Conservation (phyloP, 2,888 invertebrate species). For the Agonopterix arenella region DNA sequence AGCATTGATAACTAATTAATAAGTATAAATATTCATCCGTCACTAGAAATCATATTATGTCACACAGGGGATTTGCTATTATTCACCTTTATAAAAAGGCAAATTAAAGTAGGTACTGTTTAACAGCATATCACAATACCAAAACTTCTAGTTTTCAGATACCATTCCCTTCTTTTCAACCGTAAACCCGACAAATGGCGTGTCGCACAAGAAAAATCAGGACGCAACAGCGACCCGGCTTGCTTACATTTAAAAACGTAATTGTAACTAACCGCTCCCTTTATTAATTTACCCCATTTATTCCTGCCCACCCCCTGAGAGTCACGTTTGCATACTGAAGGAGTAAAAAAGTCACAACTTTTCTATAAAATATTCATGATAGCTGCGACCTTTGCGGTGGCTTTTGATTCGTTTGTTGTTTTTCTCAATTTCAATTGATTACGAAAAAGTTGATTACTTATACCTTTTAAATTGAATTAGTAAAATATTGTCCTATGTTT, state of each 20-base stretch:
- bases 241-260: slow-evolving; percentile 75
- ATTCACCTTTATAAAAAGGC: no score
- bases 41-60: no score
- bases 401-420: slow-evolving; percentile 29
- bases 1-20: no score
- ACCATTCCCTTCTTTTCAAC: slow-evolving; percentile 19
- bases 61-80: no score
- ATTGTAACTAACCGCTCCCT: slow-evolving; percentile 74
- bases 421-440: slow-evolving; percentile 10
- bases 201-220: slow-evolving; percentile 73
- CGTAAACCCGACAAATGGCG: slow-evolving; percentile 55
- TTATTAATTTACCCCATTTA: slow-evolving; percentile 74
- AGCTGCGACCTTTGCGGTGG: slow-evolving; percentile 21
- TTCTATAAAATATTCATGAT: slow-evolving; percentile 63
- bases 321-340: slow-evolving; percentile 45
- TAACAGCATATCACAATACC: no score
- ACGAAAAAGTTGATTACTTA: no score
- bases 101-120: no score
- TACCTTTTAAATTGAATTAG: no score
- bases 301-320: slow-evolving; percentile 45
- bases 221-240: slow-evolving; percentile 60
- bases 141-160: slow-evolving; percentile 15
- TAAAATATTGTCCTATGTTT: no score
- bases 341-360: slow-evolving; percentile 41
- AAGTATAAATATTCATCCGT: no score